phyloP scores from a whole-genome alignment of 2,113 vertebrate genomes.

The Urocolius indicus region DNA sequence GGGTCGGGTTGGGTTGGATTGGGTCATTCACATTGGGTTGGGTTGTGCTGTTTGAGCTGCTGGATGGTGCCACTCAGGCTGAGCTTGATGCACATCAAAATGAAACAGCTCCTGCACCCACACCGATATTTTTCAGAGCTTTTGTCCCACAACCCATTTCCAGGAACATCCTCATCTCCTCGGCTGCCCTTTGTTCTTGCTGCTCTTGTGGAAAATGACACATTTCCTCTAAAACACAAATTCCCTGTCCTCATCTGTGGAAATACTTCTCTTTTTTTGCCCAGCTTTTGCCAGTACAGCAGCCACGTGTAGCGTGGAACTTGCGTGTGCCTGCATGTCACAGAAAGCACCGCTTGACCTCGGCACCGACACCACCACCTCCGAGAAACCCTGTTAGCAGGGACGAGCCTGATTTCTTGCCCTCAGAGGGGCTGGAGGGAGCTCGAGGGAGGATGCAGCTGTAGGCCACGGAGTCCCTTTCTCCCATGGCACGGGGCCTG shows the following conservation, averaged over 20 bases:
- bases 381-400: fast-evolving
- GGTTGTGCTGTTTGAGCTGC: too few relatives aligned
- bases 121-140: fast-evolving
- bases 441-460: not conserved
- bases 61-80: not conserved
- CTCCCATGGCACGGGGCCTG: not conserved
- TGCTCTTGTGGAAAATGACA: not conserved
- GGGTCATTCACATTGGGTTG: too few relatives aligned
- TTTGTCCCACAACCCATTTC: not conserved
- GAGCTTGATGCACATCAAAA: not conserved
- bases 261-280: not conserved
- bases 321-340: fast-evolving
- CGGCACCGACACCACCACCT: not conserved
- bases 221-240: not conserved
- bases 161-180: not conserved
- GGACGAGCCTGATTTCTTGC: not conserved
- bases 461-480: not conserved
- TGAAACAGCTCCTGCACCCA: not conserved
- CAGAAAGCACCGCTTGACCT: not conserved
- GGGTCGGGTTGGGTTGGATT: not conserved
- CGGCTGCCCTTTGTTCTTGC: not conserved
- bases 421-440: too few relatives aligned
- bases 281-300: not conserved
- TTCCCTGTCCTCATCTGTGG: not conserved
- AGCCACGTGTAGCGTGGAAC: not conserved